Conservation (phyloP, 30 jellyfish, hydroid and myxozoan genomes). For the Nemopilema nomurai region DNA sequence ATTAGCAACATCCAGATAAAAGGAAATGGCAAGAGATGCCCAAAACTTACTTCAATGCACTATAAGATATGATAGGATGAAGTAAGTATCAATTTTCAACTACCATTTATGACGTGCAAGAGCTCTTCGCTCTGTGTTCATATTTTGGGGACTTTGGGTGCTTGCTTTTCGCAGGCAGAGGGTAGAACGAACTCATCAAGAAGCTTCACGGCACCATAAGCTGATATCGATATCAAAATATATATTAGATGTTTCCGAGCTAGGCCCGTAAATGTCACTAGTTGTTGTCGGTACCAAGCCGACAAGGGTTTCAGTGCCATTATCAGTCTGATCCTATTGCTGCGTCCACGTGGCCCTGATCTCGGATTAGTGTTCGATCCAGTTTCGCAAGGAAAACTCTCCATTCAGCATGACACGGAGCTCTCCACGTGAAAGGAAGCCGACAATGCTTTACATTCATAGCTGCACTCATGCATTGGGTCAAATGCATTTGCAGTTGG, state of each 20-base stretch:
- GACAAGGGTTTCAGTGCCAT: neutral
- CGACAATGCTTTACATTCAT: neutral
- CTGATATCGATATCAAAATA: no score
- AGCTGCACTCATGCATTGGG: neutral
- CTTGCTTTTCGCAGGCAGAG: no score
- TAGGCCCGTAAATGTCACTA: neutral
- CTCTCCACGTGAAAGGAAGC: neutral
- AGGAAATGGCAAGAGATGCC: neutral
- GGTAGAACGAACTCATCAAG: no score
- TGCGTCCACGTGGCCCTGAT: neutral
- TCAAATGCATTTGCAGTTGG: neutral
- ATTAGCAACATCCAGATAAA: neutral
- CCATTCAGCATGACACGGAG: neutral
- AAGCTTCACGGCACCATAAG: no score
- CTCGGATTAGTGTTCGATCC: neutral
- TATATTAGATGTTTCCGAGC: neutral
- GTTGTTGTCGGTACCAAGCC: neutral
- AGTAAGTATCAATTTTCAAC: no score
- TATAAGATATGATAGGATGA: no score
- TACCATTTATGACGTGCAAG: no score
- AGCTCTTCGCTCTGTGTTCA: no score
- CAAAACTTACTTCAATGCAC: neutral
- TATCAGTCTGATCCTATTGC: neutral
- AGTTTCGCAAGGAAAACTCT: neutral
- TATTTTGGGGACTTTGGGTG: no score